Percentiles rank a stretch among this genome's conserved stretches.
These are phyloP conservation scores for Loriculus beryllinus DNA, from an alignment of 2,797 vertebrate species.

Conservation along the genomic window DNA sequence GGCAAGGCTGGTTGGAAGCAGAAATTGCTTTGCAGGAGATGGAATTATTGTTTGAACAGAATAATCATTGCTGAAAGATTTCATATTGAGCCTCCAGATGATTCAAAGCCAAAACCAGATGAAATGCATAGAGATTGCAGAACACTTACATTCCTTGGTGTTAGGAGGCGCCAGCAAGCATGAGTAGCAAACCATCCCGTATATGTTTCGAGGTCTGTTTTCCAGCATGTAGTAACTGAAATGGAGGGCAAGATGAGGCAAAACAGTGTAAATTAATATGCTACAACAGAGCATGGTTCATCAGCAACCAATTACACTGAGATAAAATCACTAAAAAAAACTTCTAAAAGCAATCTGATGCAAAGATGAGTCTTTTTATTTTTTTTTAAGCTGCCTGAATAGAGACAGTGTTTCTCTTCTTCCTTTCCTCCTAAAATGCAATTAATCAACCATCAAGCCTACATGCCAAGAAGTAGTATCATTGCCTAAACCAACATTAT, in stretches of 20 bases:
- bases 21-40: not conserved
- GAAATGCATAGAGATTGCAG: not conserved
- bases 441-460: slow-evolving; percentile 13
- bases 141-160: slow-evolving; percentile 94
- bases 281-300: slow-evolving; percentile 8
- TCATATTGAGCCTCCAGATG: not conserved
- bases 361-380: not conserved
- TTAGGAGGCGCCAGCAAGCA: slow-evolving; percentile 90
- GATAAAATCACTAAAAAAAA: not conserved
- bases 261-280: slow-evolving; percentile 44
- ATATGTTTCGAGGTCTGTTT: slow-evolving; percentile 90
- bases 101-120: slow-evolving; percentile 16
- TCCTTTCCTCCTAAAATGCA: not conserved
- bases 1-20: not conserved
- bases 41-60: not conserved
- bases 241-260: slow-evolving; percentile 43
- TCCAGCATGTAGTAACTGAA: slow-evolving; percentile 93
- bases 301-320: not conserved
- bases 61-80: not conserved
- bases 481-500: slow-evolving; percentile 46
- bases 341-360: slow-evolving; percentile 29
- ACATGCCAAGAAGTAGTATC: not conserved
- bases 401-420: not conserved
- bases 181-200: slow-evolving; percentile 95
- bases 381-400: not conserved